A percentile compares a stretch with the other conserved stretches of the same genome.
Evolutionary conservation across 2,113 vertebrate genomes (phyloP).

Genomic region (Nyctereutes procyonoides): DNA sequence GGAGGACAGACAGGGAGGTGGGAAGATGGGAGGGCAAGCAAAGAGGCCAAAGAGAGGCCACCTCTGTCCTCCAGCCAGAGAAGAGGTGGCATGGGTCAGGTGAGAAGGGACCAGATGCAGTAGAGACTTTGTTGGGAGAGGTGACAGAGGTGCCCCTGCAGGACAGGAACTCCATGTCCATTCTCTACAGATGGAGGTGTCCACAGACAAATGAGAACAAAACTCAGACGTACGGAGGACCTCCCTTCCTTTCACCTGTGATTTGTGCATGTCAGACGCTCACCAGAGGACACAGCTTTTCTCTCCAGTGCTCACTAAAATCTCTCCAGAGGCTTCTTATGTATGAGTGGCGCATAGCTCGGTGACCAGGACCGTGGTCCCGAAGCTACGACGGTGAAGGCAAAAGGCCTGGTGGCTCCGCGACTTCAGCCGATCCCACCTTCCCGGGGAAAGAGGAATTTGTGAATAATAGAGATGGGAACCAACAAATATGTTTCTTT

Average conservation of each 20-base stretch:
- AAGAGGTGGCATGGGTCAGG: neutral
- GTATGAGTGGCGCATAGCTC: fast-evolving
- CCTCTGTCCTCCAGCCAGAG: neutral
- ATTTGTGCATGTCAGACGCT: neutral
- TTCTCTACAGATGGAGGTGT: neutral
- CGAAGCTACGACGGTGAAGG: fast-evolving
- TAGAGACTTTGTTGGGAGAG: neutral
- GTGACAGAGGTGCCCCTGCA: neutral
- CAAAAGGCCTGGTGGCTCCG: too few relatives aligned
- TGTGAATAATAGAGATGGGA: too few relatives aligned
- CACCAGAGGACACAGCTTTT: neutral
- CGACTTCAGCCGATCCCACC: fast-evolving
- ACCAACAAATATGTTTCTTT: neutral
- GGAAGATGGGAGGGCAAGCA: neutral
- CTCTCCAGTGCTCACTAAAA: neutral
- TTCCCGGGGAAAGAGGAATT: neutral
- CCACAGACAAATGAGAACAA: neutral
- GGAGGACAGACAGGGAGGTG: neutral
- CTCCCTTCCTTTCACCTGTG: neutral
- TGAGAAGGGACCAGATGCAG: neutral
- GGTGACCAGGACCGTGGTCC: neutral
- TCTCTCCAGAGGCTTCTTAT: neutral
- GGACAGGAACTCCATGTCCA: neutral
- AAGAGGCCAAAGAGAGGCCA: neutral
- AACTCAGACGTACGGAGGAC: too few relatives aligned